Evolutionary conservation across 2,888 invertebrate species (phyloP).

Genomic region (Euplagia quadripunctaria): DNA sequence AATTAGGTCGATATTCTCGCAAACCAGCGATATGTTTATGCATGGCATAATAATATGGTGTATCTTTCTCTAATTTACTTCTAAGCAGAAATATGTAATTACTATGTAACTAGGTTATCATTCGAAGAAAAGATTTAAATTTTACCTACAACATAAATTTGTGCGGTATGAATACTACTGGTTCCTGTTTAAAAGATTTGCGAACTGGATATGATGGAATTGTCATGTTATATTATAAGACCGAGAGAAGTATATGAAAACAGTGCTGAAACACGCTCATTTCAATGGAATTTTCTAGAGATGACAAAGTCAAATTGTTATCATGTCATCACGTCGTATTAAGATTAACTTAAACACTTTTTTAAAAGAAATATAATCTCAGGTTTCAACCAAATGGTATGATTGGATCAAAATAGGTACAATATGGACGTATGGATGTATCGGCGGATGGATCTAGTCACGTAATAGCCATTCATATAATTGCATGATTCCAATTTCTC

Average conservation of each 20-base stretch:
- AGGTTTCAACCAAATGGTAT: not conserved
- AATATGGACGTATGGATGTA: not conserved
- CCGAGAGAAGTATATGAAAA: not conserved
- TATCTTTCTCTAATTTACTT: too few species aligned
- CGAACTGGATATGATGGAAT: not conserved
- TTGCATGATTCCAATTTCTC: not conserved
- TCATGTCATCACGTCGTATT: not conserved
- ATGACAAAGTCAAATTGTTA: constrained; percentile 3
- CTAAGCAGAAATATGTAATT: too few species aligned
- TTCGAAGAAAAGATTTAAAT: not conserved
- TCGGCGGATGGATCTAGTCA: not conserved
- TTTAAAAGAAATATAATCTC: not conserved
- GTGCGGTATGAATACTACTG: not conserved
- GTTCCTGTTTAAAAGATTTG: not conserved
- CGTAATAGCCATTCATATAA: not conserved
- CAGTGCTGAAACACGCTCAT: constrained; percentile 4
- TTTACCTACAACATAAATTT: not conserved
- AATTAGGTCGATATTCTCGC: too few species aligned
- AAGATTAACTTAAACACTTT: not conserved
- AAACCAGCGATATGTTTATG: too few species aligned
- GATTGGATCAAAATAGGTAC: not conserved
- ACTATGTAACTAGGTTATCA: too few species aligned
- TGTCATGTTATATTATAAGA: not conserved
- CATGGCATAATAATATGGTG: too few species aligned
- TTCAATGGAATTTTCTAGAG: not conserved